Percentiles rank a stretch among this genome's conserved stretches.
Conservation (phyloP, 1,140 invertebrate species). For the Calephelis virginiensis region DNA sequence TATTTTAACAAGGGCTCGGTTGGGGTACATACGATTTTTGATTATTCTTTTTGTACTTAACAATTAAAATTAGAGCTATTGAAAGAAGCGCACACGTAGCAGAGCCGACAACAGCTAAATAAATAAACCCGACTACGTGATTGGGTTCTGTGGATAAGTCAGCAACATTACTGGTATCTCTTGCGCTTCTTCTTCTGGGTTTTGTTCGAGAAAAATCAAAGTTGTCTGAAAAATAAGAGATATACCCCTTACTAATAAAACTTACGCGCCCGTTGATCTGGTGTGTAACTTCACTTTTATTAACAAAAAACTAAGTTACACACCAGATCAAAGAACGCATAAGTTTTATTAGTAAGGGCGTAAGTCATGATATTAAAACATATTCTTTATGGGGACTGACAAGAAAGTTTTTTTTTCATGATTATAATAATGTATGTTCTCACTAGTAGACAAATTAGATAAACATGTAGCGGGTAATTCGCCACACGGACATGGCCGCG, state of each 20-base stretch:
- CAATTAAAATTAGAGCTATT: slow-evolving; percentile 41
- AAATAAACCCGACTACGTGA: slow-evolving; percentile 38
- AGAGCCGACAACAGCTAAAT: slow-evolving; percentile 47
- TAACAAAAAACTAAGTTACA: too few relatives aligned
- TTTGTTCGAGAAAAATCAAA: slow-evolving; percentile 59
- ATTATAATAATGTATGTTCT: too few relatives aligned
- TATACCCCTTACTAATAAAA: background rate
- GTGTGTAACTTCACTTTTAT: too few relatives aligned
- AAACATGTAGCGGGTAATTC: too few relatives aligned
- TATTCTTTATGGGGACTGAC: too few relatives aligned
- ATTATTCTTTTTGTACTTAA: slow-evolving; percentile 38
- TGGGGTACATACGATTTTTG: slow-evolving; percentile 3
- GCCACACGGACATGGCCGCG: too few relatives aligned
- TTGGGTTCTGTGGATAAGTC: slow-evolving; percentile 28
- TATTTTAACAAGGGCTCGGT: slow-evolving; percentile 20
- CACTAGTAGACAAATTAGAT: too few relatives aligned
- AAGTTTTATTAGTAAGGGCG: too few relatives aligned
- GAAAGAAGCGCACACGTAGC: slow-evolving; percentile 40
- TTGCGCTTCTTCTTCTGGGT: slow-evolving; percentile 51
- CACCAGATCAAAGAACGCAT: too few relatives aligned
- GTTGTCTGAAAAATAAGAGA: slow-evolving; percentile 46
- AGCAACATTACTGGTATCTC: slow-evolving; percentile 44
- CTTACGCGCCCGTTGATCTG: too few relatives aligned
- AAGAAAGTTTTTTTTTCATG: too few relatives aligned
- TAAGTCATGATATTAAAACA: too few relatives aligned